A percentile compares a stretch with the other conserved stretches of the same genome.
phyloP scores from a whole-genome alignment of 2,888 invertebrate species.

The Andrena chrysosceles region DNA sequence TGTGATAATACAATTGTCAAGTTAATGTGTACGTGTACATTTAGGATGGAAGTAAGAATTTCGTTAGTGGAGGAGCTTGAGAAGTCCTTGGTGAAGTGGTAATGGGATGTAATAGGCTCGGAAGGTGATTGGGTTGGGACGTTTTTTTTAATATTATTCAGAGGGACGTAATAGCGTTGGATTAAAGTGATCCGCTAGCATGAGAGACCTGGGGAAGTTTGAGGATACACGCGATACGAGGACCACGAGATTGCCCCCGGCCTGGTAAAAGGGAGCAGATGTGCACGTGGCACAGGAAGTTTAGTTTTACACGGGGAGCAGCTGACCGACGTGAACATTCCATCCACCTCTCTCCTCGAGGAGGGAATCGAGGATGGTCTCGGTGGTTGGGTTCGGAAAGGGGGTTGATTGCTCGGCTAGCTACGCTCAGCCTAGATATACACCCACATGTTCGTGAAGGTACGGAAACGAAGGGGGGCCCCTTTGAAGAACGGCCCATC shows the following conservation, averaged over 20 bases:
- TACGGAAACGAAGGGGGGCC: slow-evolving; percentile 55
- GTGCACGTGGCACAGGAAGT: slow-evolving; percentile 82
- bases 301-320: slow-evolving; percentile 79
- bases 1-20: background rate
- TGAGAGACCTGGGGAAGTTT: background rate
- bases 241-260: slow-evolving; percentile 19
- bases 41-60: background rate
- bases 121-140: background rate
- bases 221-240: slow-evolving; percentile 23
- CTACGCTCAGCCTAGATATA: slow-evolving; percentile 51
- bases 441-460: slow-evolving; percentile 63
- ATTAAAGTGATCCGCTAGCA: too few relatives aligned
- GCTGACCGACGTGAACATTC: slow-evolving; percentile 75
- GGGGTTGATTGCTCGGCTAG: slow-evolving; percentile 59
- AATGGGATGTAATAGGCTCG: background rate
- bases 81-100: background rate
- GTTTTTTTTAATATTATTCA: background rate
- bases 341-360: slow-evolving; percentile 54
- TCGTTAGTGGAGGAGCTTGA: background rate
- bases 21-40: background rate
- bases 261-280: slow-evolving; percentile 74
- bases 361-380: slow-evolving; percentile 62
- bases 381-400: slow-evolving; percentile 64
- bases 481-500: slow-evolving; percentile 40
- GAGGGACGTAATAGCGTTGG: too few relatives aligned